Base-by-base conservation (phyloP, 1,140 invertebrate species). In the Mamestra configurata region DNA sequence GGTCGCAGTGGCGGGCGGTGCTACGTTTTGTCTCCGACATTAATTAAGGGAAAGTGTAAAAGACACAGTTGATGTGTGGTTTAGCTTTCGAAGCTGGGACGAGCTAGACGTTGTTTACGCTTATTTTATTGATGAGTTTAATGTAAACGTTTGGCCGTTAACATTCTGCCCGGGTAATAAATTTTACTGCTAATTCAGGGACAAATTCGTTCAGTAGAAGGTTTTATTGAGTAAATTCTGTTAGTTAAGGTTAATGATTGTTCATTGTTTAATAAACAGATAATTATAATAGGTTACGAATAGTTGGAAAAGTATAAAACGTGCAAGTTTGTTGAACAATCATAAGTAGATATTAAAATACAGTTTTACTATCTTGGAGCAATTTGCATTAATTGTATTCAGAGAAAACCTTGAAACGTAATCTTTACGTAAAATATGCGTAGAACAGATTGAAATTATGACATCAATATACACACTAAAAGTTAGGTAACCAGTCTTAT, bases 71-170 rank as follows among this genome's bases (percentile, higher is more conserved):
- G 35, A 31, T 22, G 55, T 77, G 59, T 61, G 61, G n/a, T 64
- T 57, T 61, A 49, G 73, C 57, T 77, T 77, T 31, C 22, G 27
- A 51, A 77, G 72, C 72, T 76, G 57, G 37, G 37, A 22, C 15
- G 40, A 40, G n/a, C 43, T 49, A 53, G 31, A 68, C 35, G 20
- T 59, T 68, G 61, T 68, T 77, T 77, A 77, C 75, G 59, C 75
- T 77, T 77, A 77, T 77, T 76, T 51, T 66, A 66, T 37, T 66
- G 10, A 22, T 77, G 68, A 68, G n/a, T 64, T 66, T 20, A 20
- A 40, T 70, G 13, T 51, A 15, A 20, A 72, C 11, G 22, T 46
- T 51, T 72, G 22, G 8, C 51, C 22, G 22, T 73, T 18, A 40
- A 57, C 20, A 73, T 40, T 73, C 10, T 13, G 35, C 1, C 8